Evolutionary conservation across 2,888 invertebrate species (phyloP).

Genomic region (Ophion slaviceki): DNA sequence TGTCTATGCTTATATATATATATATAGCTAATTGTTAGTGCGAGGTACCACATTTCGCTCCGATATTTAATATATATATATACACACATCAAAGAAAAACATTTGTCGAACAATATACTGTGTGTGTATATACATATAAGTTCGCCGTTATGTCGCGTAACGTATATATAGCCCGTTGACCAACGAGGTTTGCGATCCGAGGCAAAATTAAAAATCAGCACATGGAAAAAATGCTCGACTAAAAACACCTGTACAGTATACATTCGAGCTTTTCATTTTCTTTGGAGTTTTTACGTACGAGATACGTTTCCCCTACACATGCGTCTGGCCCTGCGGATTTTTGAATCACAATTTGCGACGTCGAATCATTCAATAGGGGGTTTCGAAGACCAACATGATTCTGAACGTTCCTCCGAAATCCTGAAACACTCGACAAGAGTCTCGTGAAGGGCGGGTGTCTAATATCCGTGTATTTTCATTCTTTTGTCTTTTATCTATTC

Average conservation of each 20-base stretch:
- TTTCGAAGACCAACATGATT: neutral
- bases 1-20: constrained; percentile 25
- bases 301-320: neutral
- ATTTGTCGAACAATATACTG: too few species aligned
- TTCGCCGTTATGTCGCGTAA: neutral
- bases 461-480: neutral
- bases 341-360: neutral
- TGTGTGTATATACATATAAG: neutral
- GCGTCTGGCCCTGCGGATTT: neutral
- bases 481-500: too few species aligned
- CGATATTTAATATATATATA: constrained; percentile 40
- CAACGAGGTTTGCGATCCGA: neutral
- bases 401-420: neutral
- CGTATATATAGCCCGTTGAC: neutral
- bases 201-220: neutral
- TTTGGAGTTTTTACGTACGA: neutral
- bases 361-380: neutral
- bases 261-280: neutral
- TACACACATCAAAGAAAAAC: too few species aligned
- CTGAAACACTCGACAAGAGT: too few species aligned
- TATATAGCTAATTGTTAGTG: constrained; percentile 41
- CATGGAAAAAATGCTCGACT: neutral
- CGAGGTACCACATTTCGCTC: constrained; percentile 63
- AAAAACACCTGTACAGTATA: neutral
- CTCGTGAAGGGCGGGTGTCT: neutral